These are phyloP conservation scores for Rhombomys opimus DNA, from an alignment of 2,113 vertebrate genomes.

Conservation along the genomic window DNA sequence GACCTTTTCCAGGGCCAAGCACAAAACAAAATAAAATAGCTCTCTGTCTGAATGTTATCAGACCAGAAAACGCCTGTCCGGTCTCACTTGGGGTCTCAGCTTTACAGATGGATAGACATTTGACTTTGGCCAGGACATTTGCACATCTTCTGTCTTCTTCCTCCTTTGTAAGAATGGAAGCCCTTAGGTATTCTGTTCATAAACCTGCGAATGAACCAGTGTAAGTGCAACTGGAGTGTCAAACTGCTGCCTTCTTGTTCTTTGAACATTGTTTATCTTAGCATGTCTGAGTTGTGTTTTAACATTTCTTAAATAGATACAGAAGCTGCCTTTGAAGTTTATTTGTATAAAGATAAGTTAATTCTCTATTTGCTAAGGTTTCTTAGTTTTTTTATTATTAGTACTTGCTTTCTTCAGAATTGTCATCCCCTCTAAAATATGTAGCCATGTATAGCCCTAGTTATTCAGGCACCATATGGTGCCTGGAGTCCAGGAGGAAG, in stretches of 20 bases:
- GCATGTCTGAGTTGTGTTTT: background rate
- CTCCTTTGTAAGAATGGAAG: background rate
- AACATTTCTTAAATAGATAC: background rate
- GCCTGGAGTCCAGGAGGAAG: background rate
- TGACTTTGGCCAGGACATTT: background rate
- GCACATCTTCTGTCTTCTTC: background rate
- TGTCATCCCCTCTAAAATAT: background rate
- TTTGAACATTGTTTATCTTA: background rate
- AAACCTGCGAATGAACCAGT: background rate
- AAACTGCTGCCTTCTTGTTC: background rate
- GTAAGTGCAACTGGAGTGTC: background rate
- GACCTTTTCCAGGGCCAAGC: background rate
- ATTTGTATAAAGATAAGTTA: slow-evolving; percentile 19
- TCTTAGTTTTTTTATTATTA: background rate
- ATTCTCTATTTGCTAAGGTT: background rate
- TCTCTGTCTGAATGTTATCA: background rate
- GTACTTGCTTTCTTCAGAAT: background rate
- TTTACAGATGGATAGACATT: background rate
- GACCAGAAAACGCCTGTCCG: background rate
- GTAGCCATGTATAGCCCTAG: background rate
- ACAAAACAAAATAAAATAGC: background rate
- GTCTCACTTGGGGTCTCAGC: background rate
- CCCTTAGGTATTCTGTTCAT: background rate
- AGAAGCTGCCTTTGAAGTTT: background rate
- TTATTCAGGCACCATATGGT: background rate